Evolutionary conservation across 35 echinoderm and acorn worm genomes (phyloP).

Genomic region (Eucidaris tribuloides): DNA sequence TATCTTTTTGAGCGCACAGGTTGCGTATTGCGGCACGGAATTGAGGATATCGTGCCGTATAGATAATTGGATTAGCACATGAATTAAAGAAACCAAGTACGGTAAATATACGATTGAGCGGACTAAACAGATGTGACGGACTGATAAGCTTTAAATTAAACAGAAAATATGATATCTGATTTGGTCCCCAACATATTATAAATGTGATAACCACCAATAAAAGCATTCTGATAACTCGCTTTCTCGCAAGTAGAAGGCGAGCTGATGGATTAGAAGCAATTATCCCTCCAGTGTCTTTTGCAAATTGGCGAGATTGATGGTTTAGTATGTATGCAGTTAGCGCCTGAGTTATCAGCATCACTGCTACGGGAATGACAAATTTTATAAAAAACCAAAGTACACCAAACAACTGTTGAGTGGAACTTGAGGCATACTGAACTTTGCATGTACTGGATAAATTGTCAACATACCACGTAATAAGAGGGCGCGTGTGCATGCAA

Average conservation of each 20-base stretch:
- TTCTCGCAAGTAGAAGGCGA: not conserved
- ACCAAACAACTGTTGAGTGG: not conserved
- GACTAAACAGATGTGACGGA: not conserved
- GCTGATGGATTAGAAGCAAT: not conserved
- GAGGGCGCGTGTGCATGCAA: too few relatives aligned
- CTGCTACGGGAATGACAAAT: conserved; percentile 26
- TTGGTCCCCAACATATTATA: conserved; percentile 49
- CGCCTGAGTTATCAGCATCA: conserved; percentile 26
- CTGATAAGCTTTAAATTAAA: conserved; percentile 21
- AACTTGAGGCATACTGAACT: not conserved
- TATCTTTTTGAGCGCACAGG: too few relatives aligned
- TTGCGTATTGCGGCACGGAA: too few relatives aligned
- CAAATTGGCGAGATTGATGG: not conserved
- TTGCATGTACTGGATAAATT: not conserved
- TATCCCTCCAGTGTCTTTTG: not conserved
- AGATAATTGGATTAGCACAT: conserved; percentile 52
- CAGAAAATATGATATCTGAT: conserved; percentile 23
- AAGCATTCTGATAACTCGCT: conserved; percentile 54
- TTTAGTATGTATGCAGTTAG: not conserved
- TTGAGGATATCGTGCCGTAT: conserved; percentile 30
- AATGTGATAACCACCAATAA: conserved; percentile 43
- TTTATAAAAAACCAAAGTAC: conserved; percentile 28
- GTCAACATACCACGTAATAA: too few relatives aligned
- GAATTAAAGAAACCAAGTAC: conserved; percentile 55
- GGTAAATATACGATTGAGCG: conserved; percentile 7